These are phyloP conservation scores for Paedocypris sp. DNA, from an alignment of 2,113 vertebrate genomes.

Conservation along the genomic window DNA sequence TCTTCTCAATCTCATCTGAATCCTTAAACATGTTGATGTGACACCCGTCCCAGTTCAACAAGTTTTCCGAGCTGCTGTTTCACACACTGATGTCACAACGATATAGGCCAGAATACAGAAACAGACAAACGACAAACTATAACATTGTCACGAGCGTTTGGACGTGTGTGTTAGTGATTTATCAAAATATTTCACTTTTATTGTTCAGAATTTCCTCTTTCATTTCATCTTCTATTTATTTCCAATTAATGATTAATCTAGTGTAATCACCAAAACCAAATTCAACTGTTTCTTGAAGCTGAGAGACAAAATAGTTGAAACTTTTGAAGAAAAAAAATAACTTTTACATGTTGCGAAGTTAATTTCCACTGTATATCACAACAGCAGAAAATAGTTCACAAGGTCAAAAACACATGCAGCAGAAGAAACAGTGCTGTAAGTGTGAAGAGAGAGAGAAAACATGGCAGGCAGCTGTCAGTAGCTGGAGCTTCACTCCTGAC, in stretches of 20 bases:
- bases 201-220: no score
- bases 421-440: not conserved
- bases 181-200: no score
- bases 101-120: slow-evolving; percentile 40
- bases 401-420: slow-evolving; percentile 36
- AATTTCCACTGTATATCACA: not conserved
- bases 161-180: not conserved
- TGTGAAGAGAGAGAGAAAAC: slow-evolving; percentile 30
- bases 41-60: slow-evolving; percentile 17
- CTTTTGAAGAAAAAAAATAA: not conserved
- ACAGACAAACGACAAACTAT: slow-evolving; percentile 6
- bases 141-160: not conserved
- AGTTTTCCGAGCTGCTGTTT: slow-evolving; percentile 1
- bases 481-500: slow-evolving; percentile 69
- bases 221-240: no score
- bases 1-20: slow-evolving; percentile 7
- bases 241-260: no score
- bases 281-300: no score
- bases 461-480: slow-evolving; percentile 88
- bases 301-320: no score
- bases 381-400: slow-evolving; percentile 1
- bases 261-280: no score
- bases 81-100: not conserved
- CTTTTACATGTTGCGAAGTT: not conserved
- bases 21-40: slow-evolving; percentile 7